Evolutionary conservation across 1,140 invertebrate genomes (phyloP).

Genomic region (Nephila pilipes): DNA sequence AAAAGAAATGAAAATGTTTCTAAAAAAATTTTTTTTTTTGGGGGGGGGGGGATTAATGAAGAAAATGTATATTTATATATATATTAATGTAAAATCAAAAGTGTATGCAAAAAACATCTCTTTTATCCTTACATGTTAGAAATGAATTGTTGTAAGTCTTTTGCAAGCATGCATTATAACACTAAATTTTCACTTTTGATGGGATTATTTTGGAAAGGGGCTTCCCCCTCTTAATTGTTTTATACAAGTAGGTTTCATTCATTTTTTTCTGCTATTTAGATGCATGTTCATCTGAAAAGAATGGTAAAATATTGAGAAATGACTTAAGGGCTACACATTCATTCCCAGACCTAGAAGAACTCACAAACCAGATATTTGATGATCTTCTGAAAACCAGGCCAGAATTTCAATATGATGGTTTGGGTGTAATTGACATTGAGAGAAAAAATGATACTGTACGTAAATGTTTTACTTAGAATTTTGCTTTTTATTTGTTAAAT

Average conservation of each 20-base stretch:
- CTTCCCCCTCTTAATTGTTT: background rate
- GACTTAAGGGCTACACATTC: conserved; percentile 21
- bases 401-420: conserved; percentile 83
- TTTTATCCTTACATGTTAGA: no score
- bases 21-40: no score
- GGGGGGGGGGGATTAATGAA: no score
- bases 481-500: no score
- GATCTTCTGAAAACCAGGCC: conserved; percentile 88
- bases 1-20: no score
- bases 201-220: background rate
- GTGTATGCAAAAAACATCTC: no score
- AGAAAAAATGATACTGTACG: conserved; percentile 47
- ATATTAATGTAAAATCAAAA: no score
- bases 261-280: conserved; percentile 2
- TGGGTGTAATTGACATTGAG: conserved; percentile 81
- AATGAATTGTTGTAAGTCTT: no score
- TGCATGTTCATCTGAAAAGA: background rate
- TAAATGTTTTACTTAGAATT: background rate
- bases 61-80: no score
- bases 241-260: background rate
- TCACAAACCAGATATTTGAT: conserved; percentile 92
- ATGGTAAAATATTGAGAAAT: conserved; percentile 1
- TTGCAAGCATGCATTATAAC: no score
- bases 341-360: conserved; percentile 85
- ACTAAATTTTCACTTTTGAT: background rate